Evolutionary conservation across 2,888 invertebrate species (phyloP), one percentile per base, ranked within the genome.

Genomic region (Gandaritis pyraliata): DNA sequence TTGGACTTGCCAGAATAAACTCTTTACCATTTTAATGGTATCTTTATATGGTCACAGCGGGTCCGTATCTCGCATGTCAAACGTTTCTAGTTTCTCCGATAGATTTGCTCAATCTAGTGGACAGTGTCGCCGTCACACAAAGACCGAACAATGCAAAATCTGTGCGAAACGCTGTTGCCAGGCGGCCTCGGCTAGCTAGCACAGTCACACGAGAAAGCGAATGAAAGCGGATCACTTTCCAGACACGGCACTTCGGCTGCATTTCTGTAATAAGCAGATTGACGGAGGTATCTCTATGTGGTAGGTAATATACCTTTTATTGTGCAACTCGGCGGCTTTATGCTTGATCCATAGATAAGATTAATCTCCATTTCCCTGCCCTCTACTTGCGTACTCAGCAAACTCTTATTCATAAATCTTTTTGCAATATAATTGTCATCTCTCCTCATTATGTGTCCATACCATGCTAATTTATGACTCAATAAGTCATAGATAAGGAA

Each of bases 151-250:
- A 59, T 57, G 56, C 45, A 61, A 29, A 46, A 41, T 49, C 45
- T 38, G 23, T 47, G 11, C 29, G 30, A 51, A 57, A 53, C 47
- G 54, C 54, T 66, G 72, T 70, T 66, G 56, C 59, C 39, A 59
- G 48, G 52, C 59, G 47, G 63, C 56, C 51, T 47, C 66, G 57
- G 71, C 73, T 70, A 61, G 71, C 73, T 70, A 61, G 72, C 66
- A 69, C 75, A 73, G 75, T 75, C 76, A 73, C 73, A 75, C 81
- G 85, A 81, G 85, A 86, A 86, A 87, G 85, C 82, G 73, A 82
- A 85, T 77, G 86, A 86, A 86, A 88, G 86, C 83, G 81, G 83
- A 80, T 82, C 81, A 83, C 82, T 87, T 85, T 86, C 84, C 76
- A 81, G 75, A 62, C 66, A 55, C 55, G 66, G 66, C 66, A 68